Base-by-base conservation (phyloP, 2,113 vertebrate species). In the Cynoglossus semilaevis region DNA sequence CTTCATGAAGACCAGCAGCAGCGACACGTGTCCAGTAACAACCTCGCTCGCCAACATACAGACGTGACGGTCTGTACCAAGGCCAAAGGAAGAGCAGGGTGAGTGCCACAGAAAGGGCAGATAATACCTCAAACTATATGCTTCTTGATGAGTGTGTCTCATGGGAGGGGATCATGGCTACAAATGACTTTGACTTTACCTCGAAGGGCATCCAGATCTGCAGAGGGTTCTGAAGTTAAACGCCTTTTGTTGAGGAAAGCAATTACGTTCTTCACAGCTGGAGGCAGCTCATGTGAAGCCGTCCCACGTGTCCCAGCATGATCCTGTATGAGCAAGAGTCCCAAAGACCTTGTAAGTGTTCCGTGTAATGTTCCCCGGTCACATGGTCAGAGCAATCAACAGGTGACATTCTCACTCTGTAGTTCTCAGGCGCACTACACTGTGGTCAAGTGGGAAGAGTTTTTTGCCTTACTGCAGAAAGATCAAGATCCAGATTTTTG, bases 231-330 rank as follows among this genome's bases (percentile, higher is more conserved):
- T 41, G 55, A 50, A 67, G 64, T 59, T 63, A 51, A 64, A 70
- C 42, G 58, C 63, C 55, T 67, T 70, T 46, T 67, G 61, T 63
- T 76, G 51, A 70, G 68, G 73, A 83, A 85, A 83, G 64, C 74
- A 80, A 85, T 85, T 83, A 84, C 63, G 63, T 71, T 40, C 63
- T 43, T 67, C 38, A n/a, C 71, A 82, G 73, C 67, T 68, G 67
- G 70, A 51, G 74, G 72, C 37, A 36, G 67, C 57, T 68, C 54
- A 73, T 72, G 67, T 62, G 48, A 60, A 52, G 44, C 35, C 37
- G 51, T 80, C 81, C 66, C 69, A 61, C 55, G 53, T 51, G 76
- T 81, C 71, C 50, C 75, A 67, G 67, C 12, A 15, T 58, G 72
- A 70, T 74, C 62, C 70, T 67, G 50, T 34, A 66, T 52, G 58